Base-by-base conservation (phyloP, 1,140 invertebrate species). In the Pentalonia nigronervosa region DNA sequence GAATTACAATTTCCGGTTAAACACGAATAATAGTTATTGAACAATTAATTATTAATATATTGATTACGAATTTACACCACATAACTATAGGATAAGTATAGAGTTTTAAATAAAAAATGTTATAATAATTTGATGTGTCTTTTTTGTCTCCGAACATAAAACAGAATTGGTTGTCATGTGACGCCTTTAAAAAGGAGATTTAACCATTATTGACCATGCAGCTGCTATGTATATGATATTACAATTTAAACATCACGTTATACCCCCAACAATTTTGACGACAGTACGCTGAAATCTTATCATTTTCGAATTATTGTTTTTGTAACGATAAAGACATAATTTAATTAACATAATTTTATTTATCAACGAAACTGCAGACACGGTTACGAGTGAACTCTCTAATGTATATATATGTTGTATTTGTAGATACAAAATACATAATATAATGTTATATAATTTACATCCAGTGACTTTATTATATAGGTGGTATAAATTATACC, bases 1-100 rank as follows among this genome's bases (percentile, higher is more conserved):
- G 88, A 89, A 89, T 25, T 56, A 53, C 23, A 56, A 56, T 89
- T 56, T 89, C 88, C 88, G 88, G 88, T 89, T 56, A 36, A 23
- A 41, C 25, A 36, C 50, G 0, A 89, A 86, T 83, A 41, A 41
- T 83, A 88, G 87, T 87, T 34, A 11, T 89, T 36, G 88, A 41
- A 36, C 4, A 20, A 53, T 76, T n/a, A 14, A 34, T 76, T 34
- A 76, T 76, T 76, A 76, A 76, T 76, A 14, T n/a, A 76, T n/a
- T 17, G 30, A 34, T 76, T 76, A 76, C 1, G 60, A 76, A 76
- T 76, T 76, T 76, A 76, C 60, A 76, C 60, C 60, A 76, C n/a
- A 34, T 34, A 76, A 76, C n/a, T 76, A n/a, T n/a, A 76, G 60
- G 60, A 67, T n/a, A 14, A 60, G 56, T 60, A 60, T 60, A 67